Evolutionary conservation across 2,113 vertebrate genomes (phyloP).

Genomic region (Onychorhynchus coronatus): DNA sequence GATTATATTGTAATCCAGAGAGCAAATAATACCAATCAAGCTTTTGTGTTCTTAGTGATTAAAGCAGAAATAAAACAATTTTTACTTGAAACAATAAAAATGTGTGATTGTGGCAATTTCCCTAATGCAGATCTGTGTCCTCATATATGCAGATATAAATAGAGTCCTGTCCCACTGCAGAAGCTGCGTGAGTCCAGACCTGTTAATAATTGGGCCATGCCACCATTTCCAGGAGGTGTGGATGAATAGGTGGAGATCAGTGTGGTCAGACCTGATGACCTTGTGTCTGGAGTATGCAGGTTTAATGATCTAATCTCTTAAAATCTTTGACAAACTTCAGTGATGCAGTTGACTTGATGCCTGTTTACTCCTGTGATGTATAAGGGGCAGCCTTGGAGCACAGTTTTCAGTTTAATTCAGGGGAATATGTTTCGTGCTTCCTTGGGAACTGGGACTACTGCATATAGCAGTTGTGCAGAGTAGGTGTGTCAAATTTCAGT

Average conservation of each 20-base stretch:
- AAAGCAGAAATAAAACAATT: background rate
- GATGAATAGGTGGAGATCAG: background rate
- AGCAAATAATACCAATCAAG: background rate
- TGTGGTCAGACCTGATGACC: background rate
- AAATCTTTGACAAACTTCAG: background rate
- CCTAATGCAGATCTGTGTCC: background rate
- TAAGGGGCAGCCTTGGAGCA: background rate
- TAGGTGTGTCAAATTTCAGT: background rate
- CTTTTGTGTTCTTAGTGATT: background rate
- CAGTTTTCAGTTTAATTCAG: background rate
- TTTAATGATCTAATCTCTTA: background rate
- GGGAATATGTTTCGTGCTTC: background rate
- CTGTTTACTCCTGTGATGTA: fast-evolving
- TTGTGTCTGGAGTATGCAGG: background rate
- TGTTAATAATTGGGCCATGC: background rate
- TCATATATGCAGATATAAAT: background rate
- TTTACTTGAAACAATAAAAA: background rate
- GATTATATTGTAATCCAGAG: conserved; percentile 10
- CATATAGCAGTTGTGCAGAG: background rate
- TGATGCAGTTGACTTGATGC: background rate
- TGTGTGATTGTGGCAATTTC: background rate
- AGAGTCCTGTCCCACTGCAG: background rate
- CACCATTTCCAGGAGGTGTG: background rate
- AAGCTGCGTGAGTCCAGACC: background rate
- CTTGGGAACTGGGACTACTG: background rate